Evolutionary conservation across 2,113 vertebrate genomes (phyloP), one percentile per base, ranked within the genome.

Genomic region (Rhinoptilus africanus): DNA sequence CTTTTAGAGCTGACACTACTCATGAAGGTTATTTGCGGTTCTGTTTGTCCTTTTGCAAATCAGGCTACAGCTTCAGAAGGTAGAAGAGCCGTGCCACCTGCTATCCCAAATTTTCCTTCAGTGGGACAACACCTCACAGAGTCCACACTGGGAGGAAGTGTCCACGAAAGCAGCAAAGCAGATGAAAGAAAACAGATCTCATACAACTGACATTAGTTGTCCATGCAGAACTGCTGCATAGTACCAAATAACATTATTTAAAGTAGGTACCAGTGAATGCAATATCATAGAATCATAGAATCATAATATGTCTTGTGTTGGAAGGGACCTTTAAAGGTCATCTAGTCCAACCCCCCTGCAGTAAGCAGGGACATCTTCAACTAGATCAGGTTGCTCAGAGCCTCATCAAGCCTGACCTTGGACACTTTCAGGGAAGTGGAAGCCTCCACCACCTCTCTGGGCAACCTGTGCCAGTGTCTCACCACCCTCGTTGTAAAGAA

Each of bases 121-220:
- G 39, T 47, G 63, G 10, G 26, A 39, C 0, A 2, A 35, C 43
- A 76, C 41, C 23, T 48, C 0, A 0, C n/a, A 30, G 39, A 26
- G 23, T 41, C 56, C 17, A 17, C 24, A 14, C 1, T 1, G 7
- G 27, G 10, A 57, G 8, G 62, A 54, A 19, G 14, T 3, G 27
- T 17, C 27, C 0, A 0, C 67, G 66, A 67, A 45, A 85, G 30
- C 50, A 59, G 37, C n/a, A 17, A 62, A 77, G 53, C 57, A 41
- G 17, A 4, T 3, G 1, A 30, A 54, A 73, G 48, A 22, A 67
- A 79, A 45, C 7, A 19, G 14, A 43, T 45, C 43, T 78, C 28
- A 30, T 27, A 39, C 9, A 51, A 60, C 19, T 23, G 19, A 43
- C 1, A 0, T 30, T 16, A 14, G 14, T 72, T 47, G 14, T 47